Percentiles rank a stretch among this genome's conserved stretches.
Conservation (phyloP, 2,888 invertebrate species). For the Junonia oenone region DNA sequence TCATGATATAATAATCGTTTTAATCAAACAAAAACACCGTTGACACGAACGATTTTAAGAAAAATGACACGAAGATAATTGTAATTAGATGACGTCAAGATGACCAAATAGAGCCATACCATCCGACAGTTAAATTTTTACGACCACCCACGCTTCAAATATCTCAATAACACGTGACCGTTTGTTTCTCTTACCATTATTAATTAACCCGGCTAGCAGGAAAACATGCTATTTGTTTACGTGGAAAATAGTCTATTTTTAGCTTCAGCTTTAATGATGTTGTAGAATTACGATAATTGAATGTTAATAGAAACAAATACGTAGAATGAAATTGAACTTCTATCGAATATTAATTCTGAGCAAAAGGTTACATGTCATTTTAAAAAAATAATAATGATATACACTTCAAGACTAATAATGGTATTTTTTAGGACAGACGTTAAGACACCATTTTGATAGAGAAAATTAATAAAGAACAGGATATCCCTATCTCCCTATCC, state of each 20-base stretch:
- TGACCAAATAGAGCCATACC: slow-evolving; percentile 19
- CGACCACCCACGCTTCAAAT: slow-evolving; percentile 6
- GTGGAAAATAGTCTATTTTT: neutral
- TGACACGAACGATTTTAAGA: slow-evolving; percentile 4
- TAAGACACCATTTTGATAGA: too few species aligned
- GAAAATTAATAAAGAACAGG: too few species aligned
- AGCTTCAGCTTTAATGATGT: neutral
- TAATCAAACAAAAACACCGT: too few species aligned
- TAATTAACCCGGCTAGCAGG: neutral
- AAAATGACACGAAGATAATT: slow-evolving; percentile 22
- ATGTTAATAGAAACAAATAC: too few species aligned
- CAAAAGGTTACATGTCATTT: too few species aligned
- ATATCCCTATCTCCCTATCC: too few species aligned
- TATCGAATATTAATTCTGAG: too few species aligned
- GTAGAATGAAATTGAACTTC: too few species aligned
- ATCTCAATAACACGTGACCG: neutral
- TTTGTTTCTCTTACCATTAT: slow-evolving; percentile 4
- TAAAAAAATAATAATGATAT: too few species aligned
- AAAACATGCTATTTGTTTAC: neutral
- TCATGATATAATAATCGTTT: neutral
- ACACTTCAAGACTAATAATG: too few species aligned
- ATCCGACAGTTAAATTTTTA: slow-evolving; percentile 1
- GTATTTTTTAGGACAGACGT: too few species aligned
- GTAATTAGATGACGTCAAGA: slow-evolving; percentile 31
- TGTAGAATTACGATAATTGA: neutral